Evolutionary conservation across 2,888 invertebrate genomes (phyloP).

Genomic region (Gnatocerus cornutus): DNA sequence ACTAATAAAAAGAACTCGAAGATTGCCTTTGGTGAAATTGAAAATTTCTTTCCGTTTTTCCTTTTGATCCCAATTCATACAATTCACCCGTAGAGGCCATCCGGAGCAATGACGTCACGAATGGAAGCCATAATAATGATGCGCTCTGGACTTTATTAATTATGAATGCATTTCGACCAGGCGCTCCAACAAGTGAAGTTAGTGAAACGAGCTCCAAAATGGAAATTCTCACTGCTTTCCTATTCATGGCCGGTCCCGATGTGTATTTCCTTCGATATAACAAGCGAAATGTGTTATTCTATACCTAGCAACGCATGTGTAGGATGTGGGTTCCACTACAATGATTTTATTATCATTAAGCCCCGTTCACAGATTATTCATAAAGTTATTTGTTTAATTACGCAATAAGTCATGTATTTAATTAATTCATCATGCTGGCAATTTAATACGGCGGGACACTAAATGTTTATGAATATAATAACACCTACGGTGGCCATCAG

Average conservation of each 20-base stretch:
- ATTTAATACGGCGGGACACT: slow-evolving; percentile 17
- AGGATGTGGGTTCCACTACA: slow-evolving; percentile 30
- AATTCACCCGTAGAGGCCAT: slow-evolving; percentile 24
- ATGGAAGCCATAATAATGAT: slow-evolving; percentile 38
- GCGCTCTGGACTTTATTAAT: slow-evolving; percentile 51
- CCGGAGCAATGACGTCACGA: slow-evolving; percentile 45
- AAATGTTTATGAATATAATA: slow-evolving; percentile 47
- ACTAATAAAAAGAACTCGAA: too few relatives aligned
- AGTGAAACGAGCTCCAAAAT: slow-evolving; percentile 46
- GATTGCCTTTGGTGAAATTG: too few relatives aligned
- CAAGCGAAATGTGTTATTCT: slow-evolving; percentile 44
- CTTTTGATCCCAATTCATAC: slow-evolving; percentile 12
- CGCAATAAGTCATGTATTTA: slow-evolving; percentile 29
- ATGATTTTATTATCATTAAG: slow-evolving; percentile 44
- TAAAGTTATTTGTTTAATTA: slow-evolving; percentile 32
- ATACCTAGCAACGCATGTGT: slow-evolving; percentile 18
- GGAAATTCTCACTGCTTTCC: slow-evolving; percentile 49
- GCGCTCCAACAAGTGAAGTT: slow-evolving; percentile 46
- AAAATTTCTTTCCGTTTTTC: neutral
- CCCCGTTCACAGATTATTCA: slow-evolving; percentile 35
- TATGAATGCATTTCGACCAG: slow-evolving; percentile 52
- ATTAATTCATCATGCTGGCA: slow-evolving; percentile 27
- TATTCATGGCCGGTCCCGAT: slow-evolving; percentile 49
- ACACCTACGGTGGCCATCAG: slow-evolving; percentile 36
- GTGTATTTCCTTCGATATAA: slow-evolving; percentile 47